phyloP scores from a whole-genome alignment of 2,113 vertebrate species.

The Zosterops borbonicus region DNA sequence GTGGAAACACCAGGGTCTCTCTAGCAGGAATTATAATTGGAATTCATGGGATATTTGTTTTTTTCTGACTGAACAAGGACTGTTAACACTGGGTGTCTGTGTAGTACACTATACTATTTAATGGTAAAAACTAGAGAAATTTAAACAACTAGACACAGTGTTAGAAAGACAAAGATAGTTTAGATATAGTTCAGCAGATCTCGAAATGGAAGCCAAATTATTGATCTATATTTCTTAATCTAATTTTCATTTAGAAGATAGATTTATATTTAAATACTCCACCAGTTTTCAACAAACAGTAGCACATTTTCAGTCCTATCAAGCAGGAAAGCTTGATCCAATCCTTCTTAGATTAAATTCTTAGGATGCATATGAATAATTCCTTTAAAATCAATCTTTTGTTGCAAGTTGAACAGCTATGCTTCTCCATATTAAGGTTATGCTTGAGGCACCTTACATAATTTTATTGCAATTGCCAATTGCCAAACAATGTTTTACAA shows the following conservation, averaged over 20 bases:
- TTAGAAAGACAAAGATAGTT: background rate
- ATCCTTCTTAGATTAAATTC: background rate
- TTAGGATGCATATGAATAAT: background rate
- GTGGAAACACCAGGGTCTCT: background rate
- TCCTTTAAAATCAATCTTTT: background rate
- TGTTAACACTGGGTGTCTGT: fast-evolving
- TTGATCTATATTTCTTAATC: background rate
- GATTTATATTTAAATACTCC: background rate
- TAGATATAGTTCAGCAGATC: background rate
- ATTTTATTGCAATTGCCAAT: background rate
- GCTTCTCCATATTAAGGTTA: background rate
- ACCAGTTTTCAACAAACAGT: background rate
- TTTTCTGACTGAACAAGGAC: background rate
- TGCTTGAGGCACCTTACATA: background rate
- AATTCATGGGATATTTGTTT: background rate
- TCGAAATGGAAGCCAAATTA: background rate
- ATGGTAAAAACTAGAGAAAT: background rate
- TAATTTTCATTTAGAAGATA: background rate
- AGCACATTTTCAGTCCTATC: background rate
- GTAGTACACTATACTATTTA: background rate
- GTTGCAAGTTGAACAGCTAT: background rate
- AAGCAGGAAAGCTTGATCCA: background rate
- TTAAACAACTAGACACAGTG: background rate
- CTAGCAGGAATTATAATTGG: background rate
- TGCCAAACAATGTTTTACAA: background rate